Evolutionary conservation across 2,888 invertebrate species (phyloP).

Genomic region (Graphium colonna): DNA sequence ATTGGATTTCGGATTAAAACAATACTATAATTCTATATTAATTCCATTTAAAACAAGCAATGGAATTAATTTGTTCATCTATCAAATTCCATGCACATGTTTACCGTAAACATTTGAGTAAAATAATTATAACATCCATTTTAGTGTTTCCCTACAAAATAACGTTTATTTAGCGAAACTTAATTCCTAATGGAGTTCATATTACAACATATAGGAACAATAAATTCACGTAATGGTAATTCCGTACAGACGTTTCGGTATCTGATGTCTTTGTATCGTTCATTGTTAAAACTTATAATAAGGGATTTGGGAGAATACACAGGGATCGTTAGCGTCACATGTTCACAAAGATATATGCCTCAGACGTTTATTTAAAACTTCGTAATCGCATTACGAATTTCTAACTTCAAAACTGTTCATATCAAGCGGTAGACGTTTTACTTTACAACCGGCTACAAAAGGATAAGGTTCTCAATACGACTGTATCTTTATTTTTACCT

Average conservation of each 20-base stretch:
- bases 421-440: background rate
- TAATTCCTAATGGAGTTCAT: slow-evolving; percentile 1
- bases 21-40: background rate
- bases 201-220: slow-evolving; percentile 29
- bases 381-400: slow-evolving; percentile 2
- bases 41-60: background rate
- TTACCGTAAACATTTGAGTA: background rate
- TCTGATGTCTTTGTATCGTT: slow-evolving; percentile 49
- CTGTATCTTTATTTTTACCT: too few species aligned
- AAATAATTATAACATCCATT: background rate
- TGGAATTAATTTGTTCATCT: background rate
- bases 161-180: background rate
- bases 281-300: slow-evolving; percentile 74
- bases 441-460: background rate
- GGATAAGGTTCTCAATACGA: too few species aligned
- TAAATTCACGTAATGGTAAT: slow-evolving; percentile 35
- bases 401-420: background rate
- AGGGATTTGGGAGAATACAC: slow-evolving; percentile 44
- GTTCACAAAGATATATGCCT: slow-evolving; percentile 27
- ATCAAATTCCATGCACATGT: background rate
- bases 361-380: slow-evolving; percentile 19
- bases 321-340: slow-evolving; percentile 28
- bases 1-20: background rate
- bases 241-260: slow-evolving; percentile 42
- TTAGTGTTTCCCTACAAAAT: background rate